Evolutionary conservation across 1,140 invertebrate species (phyloP), one percentile per base, ranked within the genome.

Genomic region (Myzus persicae): DNA sequence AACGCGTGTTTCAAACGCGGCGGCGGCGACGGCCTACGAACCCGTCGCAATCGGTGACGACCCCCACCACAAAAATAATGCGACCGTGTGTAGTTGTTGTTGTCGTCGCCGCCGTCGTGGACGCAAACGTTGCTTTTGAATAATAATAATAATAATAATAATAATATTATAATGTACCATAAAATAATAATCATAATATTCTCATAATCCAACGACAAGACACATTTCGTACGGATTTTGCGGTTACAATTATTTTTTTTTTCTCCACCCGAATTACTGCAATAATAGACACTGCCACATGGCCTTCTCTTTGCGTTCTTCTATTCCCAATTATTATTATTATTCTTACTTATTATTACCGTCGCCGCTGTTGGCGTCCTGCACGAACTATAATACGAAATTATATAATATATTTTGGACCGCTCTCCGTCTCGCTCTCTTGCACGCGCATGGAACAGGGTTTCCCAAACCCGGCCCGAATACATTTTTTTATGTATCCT

Each of bases 401-500:
- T 76, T 36, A 76, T 76, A 20, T 76, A 76, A n/a, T n/a, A n/a
- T 76, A 76, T n/a, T 76, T 11, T 31, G 9, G 26, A 54, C 22
- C 24, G 51, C 31, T n/a, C 46, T 46, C 44, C 11, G 81, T n/a
- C 81, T 22, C 81, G 8, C 38, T 40, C 82, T 84, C 82, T 85
- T 76, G 31, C 59, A 20, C 40, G 42, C 18, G 38, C 26, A 5
- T 4, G 26, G 18, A 44, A 44, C 84, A 85, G 40, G 26, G 42
- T n/a, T 85, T 44, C 40, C 31, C 84, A 85, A 85, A 85, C 84
- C 6, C 42, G 84, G 26, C 2, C 40, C 14, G 84, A 85, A 85
- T 85, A 85, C 84, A 85, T 85, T 44, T 85, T 48, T 85, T 85
- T 85, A 44, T 85, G 40, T 85, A 85, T 85, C 84, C 26, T n/a